These are phyloP conservation scores for Amphiprion ocellaris DNA, from an alignment of 2,113 vertebrate genomes.

Conservation along the genomic window DNA sequence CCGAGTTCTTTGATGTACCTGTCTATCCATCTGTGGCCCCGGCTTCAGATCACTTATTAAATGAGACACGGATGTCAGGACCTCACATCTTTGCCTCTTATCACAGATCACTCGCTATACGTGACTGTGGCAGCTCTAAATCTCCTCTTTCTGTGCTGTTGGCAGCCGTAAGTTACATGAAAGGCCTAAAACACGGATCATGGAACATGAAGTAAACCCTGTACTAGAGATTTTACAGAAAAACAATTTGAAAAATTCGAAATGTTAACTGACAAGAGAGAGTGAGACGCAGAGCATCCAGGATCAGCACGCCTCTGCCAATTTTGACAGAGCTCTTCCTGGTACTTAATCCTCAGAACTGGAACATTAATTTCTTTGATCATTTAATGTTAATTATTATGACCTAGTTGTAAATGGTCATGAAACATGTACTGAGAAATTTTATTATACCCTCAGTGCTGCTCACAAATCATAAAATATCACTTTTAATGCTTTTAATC, in stretches of 20 bases:
- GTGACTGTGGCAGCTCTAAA: constrained; percentile 54
- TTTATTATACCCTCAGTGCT: background rate
- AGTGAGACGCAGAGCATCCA: background rate
- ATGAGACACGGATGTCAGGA: constrained; percentile 71
- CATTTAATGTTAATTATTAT: background rate
- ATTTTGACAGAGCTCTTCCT: background rate
- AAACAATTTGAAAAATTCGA: constrained; percentile 32
- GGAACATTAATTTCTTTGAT: background rate
- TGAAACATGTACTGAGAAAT: background rate
- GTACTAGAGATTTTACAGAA: constrained; percentile 40
- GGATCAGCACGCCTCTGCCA: background rate
- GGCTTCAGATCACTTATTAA: constrained; percentile 71
- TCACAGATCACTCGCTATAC: constrained; percentile 62
- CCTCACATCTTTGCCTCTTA: constrained; percentile 71
- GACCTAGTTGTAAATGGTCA: background rate
- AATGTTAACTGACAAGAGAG: constrained; percentile 25
- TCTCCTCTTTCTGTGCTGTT: constrained; percentile 47
- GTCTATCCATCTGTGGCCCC: constrained; percentile 50
- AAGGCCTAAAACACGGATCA: constrained; percentile 50
- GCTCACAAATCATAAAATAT: background rate
- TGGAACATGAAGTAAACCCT: constrained; percentile 43
- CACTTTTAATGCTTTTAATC: background rate
- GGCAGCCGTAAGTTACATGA: constrained; percentile 53
- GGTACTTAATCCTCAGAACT: background rate
- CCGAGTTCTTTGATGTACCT: constrained; percentile 68